Evolutionary conservation across 2,888 invertebrate species (phyloP), one percentile per base, ranked within the genome.

Genomic region (Carterocephalus palaemon): DNA sequence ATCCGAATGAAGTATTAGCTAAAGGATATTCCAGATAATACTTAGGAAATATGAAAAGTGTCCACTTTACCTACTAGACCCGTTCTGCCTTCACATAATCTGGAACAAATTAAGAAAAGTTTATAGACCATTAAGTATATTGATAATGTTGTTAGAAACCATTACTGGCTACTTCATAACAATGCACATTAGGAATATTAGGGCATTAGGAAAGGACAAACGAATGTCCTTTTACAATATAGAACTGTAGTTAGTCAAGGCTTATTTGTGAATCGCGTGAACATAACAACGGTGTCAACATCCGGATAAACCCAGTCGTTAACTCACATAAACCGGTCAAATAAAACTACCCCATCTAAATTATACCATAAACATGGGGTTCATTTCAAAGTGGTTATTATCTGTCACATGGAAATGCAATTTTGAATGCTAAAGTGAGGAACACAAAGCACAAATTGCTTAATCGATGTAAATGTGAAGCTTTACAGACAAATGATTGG

Each of bases 401-500:
- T 33, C 33, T 24, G 24, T 12, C 41, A 12, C 9, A 24, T 15
- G 31, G 31, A 41, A 23, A 33, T 17, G 8, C 13, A 13, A 32
- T 23, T 24, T 23, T 33, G 6, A 33, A 41, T 26, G 19, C 24
- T 20, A 41, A 8, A 17, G 1, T n/a, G n/a, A 8, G 10, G 10
- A 3, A 20, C 22, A 29, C 29, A 29, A 20, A 16, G 28, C 4
- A 8, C 10, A 26, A 13, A 29, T 36, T 43, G 10, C 22, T 47
- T 12, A 7, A 20, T 19, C 2, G 17, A 20, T 19, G 38, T 41
- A 53, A 47, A 28, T 16, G 53, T 53, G 28, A 19, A 9, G 2
- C 8, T 24, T 19, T 20, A 53, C 16, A 17, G 45, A 58, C 51
- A 52, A 52, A 52, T 51, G 53, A 52, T 51, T 62, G 56, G 62